Evolutionary conservation across 2,888 invertebrate species (phyloP), one percentile per base, ranked within the genome.

Genomic region (Acanthosepion esculentum): DNA sequence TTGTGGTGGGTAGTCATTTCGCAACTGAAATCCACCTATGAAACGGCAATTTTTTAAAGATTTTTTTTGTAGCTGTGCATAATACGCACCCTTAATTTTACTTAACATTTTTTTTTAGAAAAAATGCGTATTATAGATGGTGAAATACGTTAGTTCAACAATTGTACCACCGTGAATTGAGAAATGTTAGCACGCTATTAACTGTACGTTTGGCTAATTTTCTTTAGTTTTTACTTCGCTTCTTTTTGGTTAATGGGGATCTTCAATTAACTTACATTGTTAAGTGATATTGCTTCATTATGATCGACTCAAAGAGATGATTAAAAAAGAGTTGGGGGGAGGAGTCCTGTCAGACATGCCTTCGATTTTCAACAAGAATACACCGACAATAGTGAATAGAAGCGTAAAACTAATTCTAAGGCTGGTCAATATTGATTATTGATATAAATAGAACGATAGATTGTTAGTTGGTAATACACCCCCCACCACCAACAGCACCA

Each of bases 321-420:
- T 78, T 10, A n/a, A 8, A 78, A n/a, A n/a, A 1, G 10, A 5
- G 0, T 1, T 0, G 8, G 10, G n/a, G 20, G 1, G 23, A n/a
- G 59, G 6, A 2, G 59, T 20, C 23, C 20, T 59, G 20, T 26
- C 59, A 50, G 12, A 23, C 18, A 15, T 18, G 59, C 8, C 26
- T 64, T 64, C 20, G 5, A 64, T 10, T n/a, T n/a, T n/a, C 8
- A n/a, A n/a, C 0, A 15, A 23, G 0, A 78, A 78, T 12, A 23
- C 3, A n/a, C 33, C 12, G n/a, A n/a, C 33, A 23, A 4, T 3
- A 59, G 23, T 59, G 23, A 59, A 59, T 59, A 59, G 59, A 23
- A 23, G 3, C 78, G 4, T 78, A n/a, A 78, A 78, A 23, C 10
- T n/a, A 78, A 78, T 78, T 78, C 2, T 12, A 15, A 12, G 12